Percentiles rank a stretch among this genome's conserved stretches.
Conservation (phyloP, 2,888 invertebrate genomes). For the Sarcophaga carnaria region DNA sequence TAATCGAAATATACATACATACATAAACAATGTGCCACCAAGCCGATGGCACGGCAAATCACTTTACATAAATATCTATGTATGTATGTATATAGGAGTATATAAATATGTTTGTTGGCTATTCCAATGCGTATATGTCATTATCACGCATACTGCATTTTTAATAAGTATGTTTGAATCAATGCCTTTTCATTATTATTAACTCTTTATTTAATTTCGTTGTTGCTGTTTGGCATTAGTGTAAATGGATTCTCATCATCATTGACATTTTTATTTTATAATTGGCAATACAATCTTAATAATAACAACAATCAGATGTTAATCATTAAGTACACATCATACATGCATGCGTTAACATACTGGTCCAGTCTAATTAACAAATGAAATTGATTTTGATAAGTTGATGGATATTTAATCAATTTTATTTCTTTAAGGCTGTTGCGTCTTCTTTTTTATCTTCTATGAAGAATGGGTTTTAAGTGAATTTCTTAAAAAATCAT, state of each 20-base stretch:
- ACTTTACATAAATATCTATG: conserved; percentile 10
- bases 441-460: neutral
- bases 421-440: conserved; percentile 39
- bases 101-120: conserved; percentile 10
- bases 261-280: neutral
- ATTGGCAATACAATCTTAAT: neutral
- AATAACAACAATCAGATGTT: neutral
- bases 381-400: neutral
- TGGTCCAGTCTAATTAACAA: neutral
- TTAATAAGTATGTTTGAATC: conserved; percentile 41
- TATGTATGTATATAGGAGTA: conserved; percentile 22
- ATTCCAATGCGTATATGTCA: conserved; percentile 62
- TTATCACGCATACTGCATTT: conserved; percentile 63
- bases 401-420: neutral
- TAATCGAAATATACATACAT: conserved; percentile 45
- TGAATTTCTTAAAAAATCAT: conserved; percentile 53
- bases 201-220: neutral
- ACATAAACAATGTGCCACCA: conserved; percentile 4
- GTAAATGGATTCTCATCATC: conserved; percentile 37
- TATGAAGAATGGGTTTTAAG: neutral
- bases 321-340: neutral
- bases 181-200: conserved; percentile 1
- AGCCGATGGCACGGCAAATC: conserved; percentile 31
- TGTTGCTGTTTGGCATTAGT: conserved; percentile 2
- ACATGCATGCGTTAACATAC: neutral